Percentiles rank a stretch among this genome's conserved stretches.
Evolutionary conservation across 2,113 vertebrate species (phyloP).

Genomic region (Setophaga kirtlandii): DNA sequence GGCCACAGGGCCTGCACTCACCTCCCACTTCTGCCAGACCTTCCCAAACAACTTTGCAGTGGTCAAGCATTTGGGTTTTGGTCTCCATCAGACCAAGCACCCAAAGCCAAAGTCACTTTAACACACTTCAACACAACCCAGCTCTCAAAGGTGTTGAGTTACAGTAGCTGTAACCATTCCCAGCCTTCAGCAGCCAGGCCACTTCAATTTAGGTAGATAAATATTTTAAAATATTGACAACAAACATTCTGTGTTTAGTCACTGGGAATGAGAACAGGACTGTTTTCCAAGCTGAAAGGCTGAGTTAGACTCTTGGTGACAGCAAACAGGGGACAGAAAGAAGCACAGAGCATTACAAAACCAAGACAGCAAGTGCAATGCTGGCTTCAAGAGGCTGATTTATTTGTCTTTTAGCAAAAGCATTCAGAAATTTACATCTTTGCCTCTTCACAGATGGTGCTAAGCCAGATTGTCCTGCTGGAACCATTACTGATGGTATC

Average conservation of each 20-base stretch:
- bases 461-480: constrained; percentile 13
- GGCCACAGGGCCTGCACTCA: not conserved
- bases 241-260: not conserved
- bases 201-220: not conserved
- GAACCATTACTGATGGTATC: not conserved
- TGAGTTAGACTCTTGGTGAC: not conserved
- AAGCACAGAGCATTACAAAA: not conserved
- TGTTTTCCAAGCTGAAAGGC: not conserved
- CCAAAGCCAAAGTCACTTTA: not conserved
- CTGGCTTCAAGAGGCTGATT: constrained; percentile 4
- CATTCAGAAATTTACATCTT: constrained; percentile 6
- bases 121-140: not conserved
- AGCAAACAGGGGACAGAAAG: not conserved
- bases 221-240: constrained; percentile 13
- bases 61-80: not conserved
- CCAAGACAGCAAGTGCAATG: not conserved
- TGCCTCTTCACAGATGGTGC: constrained; percentile 22
- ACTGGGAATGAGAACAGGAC: not conserved
- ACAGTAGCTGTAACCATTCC: not conserved
- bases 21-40: not conserved
- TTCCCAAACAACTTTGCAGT: not conserved
- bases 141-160: not conserved
- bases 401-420: constrained; percentile 17
- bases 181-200: not conserved
- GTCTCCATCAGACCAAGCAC: not conserved